Base-by-base conservation (phyloP, 2,113 vertebrate species). In the Odontophorus gujanensis region DNA sequence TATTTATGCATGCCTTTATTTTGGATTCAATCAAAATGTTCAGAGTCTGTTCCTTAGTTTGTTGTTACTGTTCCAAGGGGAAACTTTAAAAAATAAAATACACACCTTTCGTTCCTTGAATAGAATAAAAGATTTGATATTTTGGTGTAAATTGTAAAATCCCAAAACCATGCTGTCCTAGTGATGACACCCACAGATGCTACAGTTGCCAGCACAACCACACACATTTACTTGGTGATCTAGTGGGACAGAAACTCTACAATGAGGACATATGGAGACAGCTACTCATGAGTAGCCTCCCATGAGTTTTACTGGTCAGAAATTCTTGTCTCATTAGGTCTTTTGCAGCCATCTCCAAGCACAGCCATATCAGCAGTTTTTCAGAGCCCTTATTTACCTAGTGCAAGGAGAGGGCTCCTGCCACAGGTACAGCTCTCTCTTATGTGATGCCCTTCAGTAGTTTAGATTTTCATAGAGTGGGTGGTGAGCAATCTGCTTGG, bases 1-100 rank as follows among this genome's bases (percentile, higher is more conserved):
- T 62, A 69, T 89, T 92, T 93, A 95, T 75, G 53, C 36, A 28
- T 40, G 7, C 48, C 40, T 88, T 48, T 58, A 42, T 89, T 93
- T 90, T 0, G 3, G 8, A 8, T 72, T 20, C 72, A 67, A 22
- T 72, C 32, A 50, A 71, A 87, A 45, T 53, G 47, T n/a, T 92
- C 12, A 40, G n/a, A 62, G 65, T 81, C 42, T 57, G 34, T 85
- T 93, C 93, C 57, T 90, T 51, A 43, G 40, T 50, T 95, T 81
- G 57, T 67, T 81, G 10, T 75, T 93, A n/a, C 20, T 9, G 0
- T 53, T 91, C 34, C 32, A 65, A 71, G 51, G 17, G 11, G 36
- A 11, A 28, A 7, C 16, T 12, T 58, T 58, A 19, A 40, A 11
- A 63, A 40, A 4, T 8, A 50, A 1, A 45, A 3, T 3, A 57